Evolutionary conservation across 23 tunicate species (phyloP), one percentile per base, ranked within the genome.

Genomic region (Styela plicata): DNA sequence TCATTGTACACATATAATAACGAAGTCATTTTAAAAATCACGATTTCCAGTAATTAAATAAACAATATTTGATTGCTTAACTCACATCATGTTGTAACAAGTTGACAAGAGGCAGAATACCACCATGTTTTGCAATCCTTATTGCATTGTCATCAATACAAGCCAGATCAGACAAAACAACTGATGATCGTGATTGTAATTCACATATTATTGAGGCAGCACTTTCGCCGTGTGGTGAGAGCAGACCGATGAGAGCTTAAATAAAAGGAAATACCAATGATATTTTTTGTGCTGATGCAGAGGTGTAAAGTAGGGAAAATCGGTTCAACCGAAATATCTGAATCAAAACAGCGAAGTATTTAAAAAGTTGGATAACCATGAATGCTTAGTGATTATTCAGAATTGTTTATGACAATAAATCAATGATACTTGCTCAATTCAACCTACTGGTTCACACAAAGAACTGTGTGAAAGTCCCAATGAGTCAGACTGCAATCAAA

Each of bases 161-260:
- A 1, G 98, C 98, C 22, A 93, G 90, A 77, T 93, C 98, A 3
- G 93, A 88, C 29, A 93, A 85, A 31, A 93, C 98, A 32, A 93
- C 98, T 18, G 98, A 93, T 20, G 98, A 93, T 18, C 98, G 84
- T 17, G 98, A 93, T 52, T 93, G 98, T 18, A 93, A 71, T 80
- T 93, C 98, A 75, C 79, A 76, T 77, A 79, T 82, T 44, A 28
- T 36, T 34, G 63, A 27, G 28, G 63, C 69, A 35, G 32, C 28
- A 61, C 61, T 36, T 3, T 52, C 30, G 27, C 61, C 70, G 1
- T 29, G 61, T 2, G 94, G 88, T 62, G 83, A 71, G 19, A 89
- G 75, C 52, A 89, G 68, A 16, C 64, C 32, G n/a, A 89, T 89
- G 44, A 89, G 74, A 61, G 82, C 94, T 89, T 29, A 29, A 34